phyloP scores from a whole-genome alignment of 2,888 invertebrate species.

The Lasioglossum vierecki region DNA sequence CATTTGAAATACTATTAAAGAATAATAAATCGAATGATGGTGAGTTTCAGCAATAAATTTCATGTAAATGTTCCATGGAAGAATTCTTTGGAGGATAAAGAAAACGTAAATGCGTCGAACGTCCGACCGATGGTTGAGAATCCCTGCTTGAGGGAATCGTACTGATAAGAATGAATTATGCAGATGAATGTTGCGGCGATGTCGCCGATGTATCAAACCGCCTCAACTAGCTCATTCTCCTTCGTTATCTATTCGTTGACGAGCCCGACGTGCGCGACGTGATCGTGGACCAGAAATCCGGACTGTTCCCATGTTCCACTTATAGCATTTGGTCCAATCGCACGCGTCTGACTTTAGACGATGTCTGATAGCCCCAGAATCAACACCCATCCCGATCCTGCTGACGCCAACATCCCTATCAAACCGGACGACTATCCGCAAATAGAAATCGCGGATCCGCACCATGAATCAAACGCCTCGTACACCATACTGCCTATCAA shows the following conservation, averaged over 20 bases:
- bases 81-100: neutral
- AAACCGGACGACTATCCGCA: constrained; percentile 29
- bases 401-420: constrained; percentile 64
- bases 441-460: constrained; percentile 24
- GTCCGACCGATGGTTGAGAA: constrained; percentile 71
- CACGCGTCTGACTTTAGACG: constrained; percentile 75
- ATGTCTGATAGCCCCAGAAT: constrained; percentile 70
- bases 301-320: constrained; percentile 82
- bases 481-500: neutral
- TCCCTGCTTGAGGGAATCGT: constrained; percentile 79
- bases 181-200: constrained; percentile 82
- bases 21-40: neutral
- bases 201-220: constrained; percentile 83
- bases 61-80: neutral
- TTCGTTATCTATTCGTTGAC: constrained; percentile 83
- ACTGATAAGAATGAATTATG: constrained; percentile 83
- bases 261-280: constrained; percentile 80
- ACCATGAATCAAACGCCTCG: neutral
- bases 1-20: neutral
- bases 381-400: constrained; percentile 62
- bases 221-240: constrained; percentile 83
- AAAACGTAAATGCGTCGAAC: neutral
- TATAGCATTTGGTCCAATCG: constrained; percentile 76
- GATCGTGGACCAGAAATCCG: constrained; percentile 82
- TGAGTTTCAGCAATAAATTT: neutral